These are phyloP conservation scores for Anomalospiza imberbis DNA, from an alignment of 2,797 vertebrate species.

Conservation along the genomic window DNA sequence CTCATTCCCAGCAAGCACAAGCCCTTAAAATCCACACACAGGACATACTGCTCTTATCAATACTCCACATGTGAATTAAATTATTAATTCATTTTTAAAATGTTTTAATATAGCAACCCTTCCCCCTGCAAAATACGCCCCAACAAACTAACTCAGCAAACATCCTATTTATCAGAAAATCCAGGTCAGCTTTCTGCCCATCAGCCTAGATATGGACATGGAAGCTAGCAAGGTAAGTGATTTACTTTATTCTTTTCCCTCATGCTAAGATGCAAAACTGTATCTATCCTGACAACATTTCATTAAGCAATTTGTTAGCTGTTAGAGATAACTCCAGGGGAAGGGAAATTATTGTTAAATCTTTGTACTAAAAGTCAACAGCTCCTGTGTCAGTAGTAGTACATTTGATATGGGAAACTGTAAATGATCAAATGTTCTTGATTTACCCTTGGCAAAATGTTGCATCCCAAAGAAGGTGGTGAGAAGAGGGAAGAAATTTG, in stretches of 20 bases:
- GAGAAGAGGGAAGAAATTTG: neutral
- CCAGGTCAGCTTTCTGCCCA: constrained; percentile 10
- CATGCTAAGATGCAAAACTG: neutral
- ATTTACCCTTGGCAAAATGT: neutral
- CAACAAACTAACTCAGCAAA: neutral
- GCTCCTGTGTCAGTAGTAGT: neutral
- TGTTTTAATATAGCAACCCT: too few species aligned
- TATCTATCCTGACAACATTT: neutral
- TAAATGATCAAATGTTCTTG: neutral
- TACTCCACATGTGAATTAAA: neutral
- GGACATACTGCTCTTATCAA: neutral
- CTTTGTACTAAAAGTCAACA: neutral
- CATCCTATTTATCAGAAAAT: neutral
- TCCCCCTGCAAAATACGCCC: rapidly evolving
- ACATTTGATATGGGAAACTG: neutral
- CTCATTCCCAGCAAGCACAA: neutral
- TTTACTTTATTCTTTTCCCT: neutral
- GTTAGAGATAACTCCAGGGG: neutral
- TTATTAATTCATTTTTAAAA: rapidly evolving
- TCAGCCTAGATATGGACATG: neutral
- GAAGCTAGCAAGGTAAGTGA: neutral
- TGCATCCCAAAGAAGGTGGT: neutral
- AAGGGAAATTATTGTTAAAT: neutral
- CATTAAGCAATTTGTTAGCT: neutral
- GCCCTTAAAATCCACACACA: neutral